Evolutionary conservation across 2,797 vertebrate species (phyloP).

Genomic region (Microctenopoma stevenorrisi): DNA sequence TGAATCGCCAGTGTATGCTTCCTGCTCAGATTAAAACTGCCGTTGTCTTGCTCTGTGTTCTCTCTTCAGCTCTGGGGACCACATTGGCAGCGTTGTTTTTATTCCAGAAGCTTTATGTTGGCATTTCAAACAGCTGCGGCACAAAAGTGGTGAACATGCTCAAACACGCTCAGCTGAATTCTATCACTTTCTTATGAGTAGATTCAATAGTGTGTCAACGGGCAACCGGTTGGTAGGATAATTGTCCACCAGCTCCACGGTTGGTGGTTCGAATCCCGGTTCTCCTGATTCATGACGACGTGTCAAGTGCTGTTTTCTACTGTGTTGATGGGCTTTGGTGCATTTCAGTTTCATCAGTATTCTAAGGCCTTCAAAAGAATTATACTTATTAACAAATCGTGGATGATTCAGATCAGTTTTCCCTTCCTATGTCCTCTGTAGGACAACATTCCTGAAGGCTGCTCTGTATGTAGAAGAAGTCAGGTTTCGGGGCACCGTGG

Average conservation of each 20-base stretch:
- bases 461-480: constrained; percentile 53
- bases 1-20: constrained; percentile 81
- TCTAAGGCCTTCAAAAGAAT: constrained; percentile 46
- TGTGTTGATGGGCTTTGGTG: constrained; percentile 25
- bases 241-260: no score
- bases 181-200: constrained; percentile 46
- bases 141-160: constrained; percentile 65
- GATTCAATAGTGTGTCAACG: constrained; percentile 49
- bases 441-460: constrained; percentile 4
- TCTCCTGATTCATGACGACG: no score
- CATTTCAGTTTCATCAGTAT: constrained; percentile 48
- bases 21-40: constrained; percentile 79
- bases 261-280: no score
- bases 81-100: constrained; percentile 71
- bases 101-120: constrained; percentile 70
- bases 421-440: no score
- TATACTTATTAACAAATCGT: constrained; percentile 64
- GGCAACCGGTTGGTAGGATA: no score
- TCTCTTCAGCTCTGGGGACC: constrained; percentile 69
- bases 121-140: constrained; percentile 72
- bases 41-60: constrained; percentile 72
- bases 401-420: constrained; percentile 53
- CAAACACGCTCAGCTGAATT: constrained; percentile 55
- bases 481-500: constrained; percentile 41
- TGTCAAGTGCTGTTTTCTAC: background rate